Evolutionary conservation across 2,888 invertebrate species (phyloP), one percentile per base, ranked within the genome.

Genomic region (Nephrotoma appendiculata): DNA sequence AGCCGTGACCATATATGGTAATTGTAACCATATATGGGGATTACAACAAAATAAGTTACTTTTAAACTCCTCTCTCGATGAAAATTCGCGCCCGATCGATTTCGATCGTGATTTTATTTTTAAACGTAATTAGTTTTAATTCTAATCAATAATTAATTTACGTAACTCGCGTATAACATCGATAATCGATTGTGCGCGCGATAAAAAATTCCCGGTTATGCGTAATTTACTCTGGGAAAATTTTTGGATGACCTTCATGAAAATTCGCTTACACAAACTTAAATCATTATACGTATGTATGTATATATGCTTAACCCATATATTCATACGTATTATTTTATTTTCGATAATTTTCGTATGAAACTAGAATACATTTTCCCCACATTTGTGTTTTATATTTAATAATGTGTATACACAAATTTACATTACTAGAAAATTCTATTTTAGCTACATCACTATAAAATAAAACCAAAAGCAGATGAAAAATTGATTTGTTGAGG

Each of bases 11-110:
- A 87, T 84, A 87, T 87, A 86, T 86, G 87, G 87, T 19, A 44
- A 19, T 83, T 86, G 86, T 86, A 83, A 86, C 87, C 87, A 87
- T 87, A 87, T 87, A 86, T 86, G 87, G 87, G 86, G 86, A 86
- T 86, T 71, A 31, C 71, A 71, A 71, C 9, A 9, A 71, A 31
- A 71, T 31, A 19, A 19, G 7, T 9, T 71, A 71, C 31, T 71
- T 71, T 31, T 71, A 71, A 71, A 71, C n/a, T 15, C 6, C 15
- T 15, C 52, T 71, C 71, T 71, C 12, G 5, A 57, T 57, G 52
- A 71, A 71, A 71, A 71, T 71, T 7, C 71, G 71, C 31, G 19
- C 31, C 31, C 6, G 44, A 52, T 52, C 15, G 52, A 52, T 52
- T 52, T 15, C 9, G 71, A 71, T 71, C 71, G 71, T 71, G 2